Evolutionary conservation across 2,888 invertebrate species (phyloP).

Genomic region (Phania funesta): DNA sequence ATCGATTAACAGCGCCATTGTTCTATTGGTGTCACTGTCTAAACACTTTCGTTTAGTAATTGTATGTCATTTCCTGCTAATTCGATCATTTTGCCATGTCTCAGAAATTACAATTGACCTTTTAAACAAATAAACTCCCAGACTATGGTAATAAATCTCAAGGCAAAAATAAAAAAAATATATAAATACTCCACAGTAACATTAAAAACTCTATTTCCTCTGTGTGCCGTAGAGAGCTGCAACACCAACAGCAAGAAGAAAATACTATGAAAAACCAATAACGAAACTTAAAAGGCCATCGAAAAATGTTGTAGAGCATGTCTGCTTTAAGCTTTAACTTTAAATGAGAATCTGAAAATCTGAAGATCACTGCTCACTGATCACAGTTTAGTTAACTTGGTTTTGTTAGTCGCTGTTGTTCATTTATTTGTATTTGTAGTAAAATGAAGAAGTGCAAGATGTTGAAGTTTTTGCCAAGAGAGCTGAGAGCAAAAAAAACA

Average conservation of each 20-base stretch:
- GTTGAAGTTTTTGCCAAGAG: slow-evolving; percentile 32
- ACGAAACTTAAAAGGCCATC: slow-evolving; percentile 64
- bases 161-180: slow-evolving; percentile 25
- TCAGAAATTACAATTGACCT: slow-evolving; percentile 65
- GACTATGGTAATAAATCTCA: slow-evolving; percentile 63
- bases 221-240: neutral
- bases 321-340: slow-evolving; percentile 62
- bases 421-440: neutral
- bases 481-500: slow-evolving; percentile 21
- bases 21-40: slow-evolving; percentile 46
- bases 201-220: slow-evolving; percentile 48
- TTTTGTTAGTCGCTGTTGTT: slow-evolving; percentile 24
- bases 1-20: neutral
- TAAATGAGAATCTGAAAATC: slow-evolving; percentile 63
- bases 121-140: slow-evolving; percentile 64
- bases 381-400: slow-evolving; percentile 51
- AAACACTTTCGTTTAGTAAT: slow-evolving; percentile 65
- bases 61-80: slow-evolving; percentile 64
- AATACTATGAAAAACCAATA: neutral
- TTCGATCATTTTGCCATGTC: slow-evolving; percentile 66
- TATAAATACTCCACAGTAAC: slow-evolving; percentile 44
- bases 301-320: slow-evolving; percentile 67
- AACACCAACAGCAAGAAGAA: neutral
- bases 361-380: slow-evolving; percentile 39
- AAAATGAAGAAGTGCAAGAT: slow-evolving; percentile 45